phyloP scores from a whole-genome alignment of 1,140 invertebrate genomes.

The Magallana ariakensis region DNA sequence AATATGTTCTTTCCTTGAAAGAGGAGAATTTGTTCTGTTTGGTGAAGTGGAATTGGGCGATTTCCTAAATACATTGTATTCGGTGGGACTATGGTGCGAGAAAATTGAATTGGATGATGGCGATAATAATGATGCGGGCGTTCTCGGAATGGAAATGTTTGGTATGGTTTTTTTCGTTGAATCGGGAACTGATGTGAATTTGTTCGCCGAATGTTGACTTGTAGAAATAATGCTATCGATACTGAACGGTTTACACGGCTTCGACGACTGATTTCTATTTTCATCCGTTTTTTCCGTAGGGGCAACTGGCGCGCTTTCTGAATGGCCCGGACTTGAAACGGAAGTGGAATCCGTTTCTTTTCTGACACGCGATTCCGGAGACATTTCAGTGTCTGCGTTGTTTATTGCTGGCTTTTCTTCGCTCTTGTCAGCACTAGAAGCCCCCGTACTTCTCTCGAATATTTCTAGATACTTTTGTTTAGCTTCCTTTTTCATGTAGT shows the following conservation, averaged over 20 bases:
- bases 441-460: constrained; percentile 26
- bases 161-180: constrained; percentile 23
- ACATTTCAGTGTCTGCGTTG: neutral
- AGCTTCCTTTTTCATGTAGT: constrained; percentile 40
- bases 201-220: neutral
- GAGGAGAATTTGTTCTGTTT: constrained; percentile 23
- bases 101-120: neutral
- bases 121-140: neutral
- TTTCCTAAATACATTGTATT: constrained; percentile 9
- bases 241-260: constrained; percentile 9
- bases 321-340: neutral
- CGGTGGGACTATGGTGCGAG: constrained; percentile 13
- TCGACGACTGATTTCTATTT: constrained; percentile 15
- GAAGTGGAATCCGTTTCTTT: neutral
- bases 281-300: neutral
- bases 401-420: neutral
- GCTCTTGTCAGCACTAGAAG: neutral
- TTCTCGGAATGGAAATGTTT: neutral
- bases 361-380: constrained; percentile 15
- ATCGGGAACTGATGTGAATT: neutral
- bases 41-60: constrained; percentile 35
- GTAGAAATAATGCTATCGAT: constrained; percentile 23
- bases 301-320: neutral
- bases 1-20: constrained; percentile 31
- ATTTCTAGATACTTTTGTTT: constrained; percentile 41